Evolutionary conservation across 1,140 invertebrate species (phyloP).

Genomic region (Drosophila sp.): DNA sequence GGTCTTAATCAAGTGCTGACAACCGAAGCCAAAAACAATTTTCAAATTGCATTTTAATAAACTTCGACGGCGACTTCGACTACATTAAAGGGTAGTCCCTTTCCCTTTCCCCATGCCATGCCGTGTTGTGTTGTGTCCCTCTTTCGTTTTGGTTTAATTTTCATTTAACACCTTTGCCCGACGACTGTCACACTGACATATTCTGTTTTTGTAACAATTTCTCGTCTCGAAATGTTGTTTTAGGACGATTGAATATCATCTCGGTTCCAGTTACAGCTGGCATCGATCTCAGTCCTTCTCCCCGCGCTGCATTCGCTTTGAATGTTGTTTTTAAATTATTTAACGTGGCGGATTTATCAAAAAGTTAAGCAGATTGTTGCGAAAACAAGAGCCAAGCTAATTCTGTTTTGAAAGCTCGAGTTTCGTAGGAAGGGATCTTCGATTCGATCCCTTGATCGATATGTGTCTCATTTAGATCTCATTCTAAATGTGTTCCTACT

Average conservation of each 20-base stretch:
- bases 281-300: conserved; percentile 29
- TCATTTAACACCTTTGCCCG: conserved; percentile 68
- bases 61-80: conserved; percentile 53
- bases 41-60: conserved; percentile 78
- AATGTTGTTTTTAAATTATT: conserved; percentile 48
- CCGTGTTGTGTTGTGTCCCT: background rate
- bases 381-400: conserved; percentile 22
- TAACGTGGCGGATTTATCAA: background rate
- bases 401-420: background rate
- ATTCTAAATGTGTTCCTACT: too few species aligned
- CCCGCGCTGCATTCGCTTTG: background rate
- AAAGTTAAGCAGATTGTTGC: conserved; percentile 46
- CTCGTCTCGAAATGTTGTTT: conserved; percentile 60
- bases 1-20: conserved; percentile 80
- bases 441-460: too few species aligned
- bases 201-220: conserved; percentile 51
- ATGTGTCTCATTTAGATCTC: too few species aligned
- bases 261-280: conserved; percentile 52
- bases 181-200: conserved; percentile 11
- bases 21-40: conserved; percentile 67
- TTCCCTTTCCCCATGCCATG: background rate
- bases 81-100: conserved; percentile 9
- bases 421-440: too few species aligned
- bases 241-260: conserved; percentile 47
- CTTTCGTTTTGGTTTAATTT: conserved; percentile 58